Percentiles rank a stretch among this genome's conserved stretches.
Conservation (phyloP, 1,140 invertebrate genomes). For the Mya arenaria region DNA sequence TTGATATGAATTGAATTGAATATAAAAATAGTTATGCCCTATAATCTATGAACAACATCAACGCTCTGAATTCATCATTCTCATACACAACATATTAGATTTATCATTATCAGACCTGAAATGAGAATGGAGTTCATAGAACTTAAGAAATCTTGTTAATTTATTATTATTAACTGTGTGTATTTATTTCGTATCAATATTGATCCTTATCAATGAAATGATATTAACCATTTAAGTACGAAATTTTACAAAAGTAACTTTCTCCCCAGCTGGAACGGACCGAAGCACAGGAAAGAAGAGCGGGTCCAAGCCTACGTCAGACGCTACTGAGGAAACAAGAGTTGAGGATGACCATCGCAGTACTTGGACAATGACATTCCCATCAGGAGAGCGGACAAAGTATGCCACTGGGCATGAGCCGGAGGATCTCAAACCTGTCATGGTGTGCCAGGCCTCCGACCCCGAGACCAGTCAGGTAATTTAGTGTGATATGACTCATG, state of each 20-base stretch:
- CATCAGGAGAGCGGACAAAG: conserved; percentile 72
- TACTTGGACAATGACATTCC: conserved; percentile 74
- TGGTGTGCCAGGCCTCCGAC: conserved; percentile 76
- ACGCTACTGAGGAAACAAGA: conserved; percentile 26
- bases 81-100: too few relatives aligned
- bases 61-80: too few relatives aligned
- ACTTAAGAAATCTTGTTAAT: too few relatives aligned
- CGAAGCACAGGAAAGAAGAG: conserved; percentile 54
- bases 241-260: background rate
- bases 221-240: background rate
- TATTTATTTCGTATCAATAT: too few relatives aligned
- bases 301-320: conserved; percentile 5
- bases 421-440: conserved; percentile 67
- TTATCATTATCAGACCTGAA: too few relatives aligned
- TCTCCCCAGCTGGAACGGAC: conserved; percentile 33
- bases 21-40: too few relatives aligned
- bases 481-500: too few relatives aligned
- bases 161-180: too few relatives aligned
- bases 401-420: conserved; percentile 60
- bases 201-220: too few relatives aligned
- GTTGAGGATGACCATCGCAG: conserved; percentile 64
- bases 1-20: too few relatives aligned
- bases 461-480: conserved; percentile 78
- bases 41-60: too few relatives aligned
- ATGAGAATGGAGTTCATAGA: too few relatives aligned